Conservation (phyloP, 1,140 invertebrate genomes). For the Globodera rostochiensis region DNA sequence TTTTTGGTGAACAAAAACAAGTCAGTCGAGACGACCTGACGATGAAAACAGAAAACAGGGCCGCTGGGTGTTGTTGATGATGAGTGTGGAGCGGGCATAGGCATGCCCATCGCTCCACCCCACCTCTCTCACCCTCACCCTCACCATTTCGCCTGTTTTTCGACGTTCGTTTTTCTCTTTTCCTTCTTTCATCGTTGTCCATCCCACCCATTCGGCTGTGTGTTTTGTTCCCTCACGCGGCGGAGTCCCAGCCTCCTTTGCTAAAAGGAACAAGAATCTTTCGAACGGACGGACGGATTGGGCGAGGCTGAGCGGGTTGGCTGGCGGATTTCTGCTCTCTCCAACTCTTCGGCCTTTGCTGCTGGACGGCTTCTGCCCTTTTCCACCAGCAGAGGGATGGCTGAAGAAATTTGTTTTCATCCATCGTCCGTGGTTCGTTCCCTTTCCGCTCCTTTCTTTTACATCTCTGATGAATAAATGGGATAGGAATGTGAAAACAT, state of each 20-base stretch:
- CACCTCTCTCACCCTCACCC: not conserved
- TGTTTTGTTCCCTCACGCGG: not conserved
- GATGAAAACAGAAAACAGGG: not conserved
- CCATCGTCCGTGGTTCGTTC: not conserved
- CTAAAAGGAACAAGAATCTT: not conserved
- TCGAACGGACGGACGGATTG: not conserved
- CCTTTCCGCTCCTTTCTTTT: not conserved
- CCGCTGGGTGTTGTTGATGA: too few species aligned
- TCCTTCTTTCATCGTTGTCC: not conserved
- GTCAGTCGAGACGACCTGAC: not conserved
- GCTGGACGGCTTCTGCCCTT: not conserved
- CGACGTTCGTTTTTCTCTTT: not conserved
- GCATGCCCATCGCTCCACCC: not conserved
- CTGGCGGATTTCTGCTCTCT: not conserved
- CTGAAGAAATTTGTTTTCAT: not conserved
- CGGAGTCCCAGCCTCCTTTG: not conserved
- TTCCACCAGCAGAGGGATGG: not conserved
- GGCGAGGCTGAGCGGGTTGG: not conserved
- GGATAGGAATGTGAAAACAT: not conserved
- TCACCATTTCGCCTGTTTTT: not conserved
- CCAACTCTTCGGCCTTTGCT: not conserved
- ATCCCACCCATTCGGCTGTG: not conserved
- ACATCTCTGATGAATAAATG: slow-evolving; percentile 1
- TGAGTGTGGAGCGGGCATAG: not conserved
- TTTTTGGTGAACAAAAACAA: not conserved